Base-by-base conservation (phyloP, 2,113 vertebrate species). In the Herpailurus yagouaroundi region DNA sequence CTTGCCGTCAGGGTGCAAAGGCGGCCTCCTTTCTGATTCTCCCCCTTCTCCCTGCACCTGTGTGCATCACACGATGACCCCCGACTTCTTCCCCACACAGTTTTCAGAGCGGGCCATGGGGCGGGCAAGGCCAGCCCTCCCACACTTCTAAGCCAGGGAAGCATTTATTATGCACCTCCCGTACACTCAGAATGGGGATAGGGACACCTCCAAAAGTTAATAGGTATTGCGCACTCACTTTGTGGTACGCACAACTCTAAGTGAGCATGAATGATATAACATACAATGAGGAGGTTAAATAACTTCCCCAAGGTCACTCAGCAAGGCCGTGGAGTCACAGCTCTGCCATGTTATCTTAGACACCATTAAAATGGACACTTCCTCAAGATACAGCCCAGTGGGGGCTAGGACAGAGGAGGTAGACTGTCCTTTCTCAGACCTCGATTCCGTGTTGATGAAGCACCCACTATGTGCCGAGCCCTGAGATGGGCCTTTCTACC, bases 271-370 rank as follows among this genome's bases (percentile, higher is more conserved):
- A 8, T 55, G 36, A 1, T 45, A 19, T 45, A 19, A 4, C 13
- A 11, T 3, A 33, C 3, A 0, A 19, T 0, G 29, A 83, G 45
- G n/a, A 71, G 41, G 9, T 45, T 55, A 16, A 18, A 45, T 23
- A 50, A 21, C 69, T 74, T 93, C 38, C 14, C 50, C 21, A 9
- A 57, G 77, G 57, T 80, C 79, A 76, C 64, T 91, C 82, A 76
- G 95, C 64, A 88, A 55, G 73, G 74, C 48, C 14, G 15, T 2
- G 29, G 36, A 19, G 7, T 69, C 66, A 52, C 27, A 45, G 41
- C 36, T 41, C 60, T 11, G 10, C 45, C 27, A 12, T 60, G 66
- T 90, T 36, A 1, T 13, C 33, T 60, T 29, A 66, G 45, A 33
- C 85, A 57, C 8, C n/a, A 5, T 82, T 60, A 19, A 83, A 38